phyloP scores from a whole-genome alignment of 64 coral and sea anemone species.

The Orbicella faveolata region DNA sequence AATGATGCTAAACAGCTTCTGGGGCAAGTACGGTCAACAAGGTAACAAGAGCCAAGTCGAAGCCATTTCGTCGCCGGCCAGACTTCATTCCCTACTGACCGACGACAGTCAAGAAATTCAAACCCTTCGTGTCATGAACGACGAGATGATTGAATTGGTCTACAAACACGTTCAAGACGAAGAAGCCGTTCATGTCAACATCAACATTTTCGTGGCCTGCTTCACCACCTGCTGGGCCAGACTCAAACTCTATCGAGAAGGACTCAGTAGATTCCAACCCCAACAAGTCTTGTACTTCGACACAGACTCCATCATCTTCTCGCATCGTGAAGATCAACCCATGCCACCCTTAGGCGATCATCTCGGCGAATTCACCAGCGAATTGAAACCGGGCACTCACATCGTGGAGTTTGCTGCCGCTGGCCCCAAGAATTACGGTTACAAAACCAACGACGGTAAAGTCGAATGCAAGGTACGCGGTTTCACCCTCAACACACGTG shows the following conservation, averaged over 20 bases:
- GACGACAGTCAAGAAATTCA: too few relatives aligned
- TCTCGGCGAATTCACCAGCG: conserved; percentile 30
- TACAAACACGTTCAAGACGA: background rate
- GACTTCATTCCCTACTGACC: too few relatives aligned
- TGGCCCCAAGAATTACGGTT: conserved; percentile 56
- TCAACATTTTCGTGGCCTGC: conserved; percentile 49
- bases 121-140: too few relatives aligned
- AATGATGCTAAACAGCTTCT: conserved; percentile 32
- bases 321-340: background rate
- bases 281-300: too few relatives aligned
- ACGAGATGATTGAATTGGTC: background rate
- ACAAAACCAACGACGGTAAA: background rate
- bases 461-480: too few relatives aligned
- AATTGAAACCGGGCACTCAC: background rate
- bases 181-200: background rate
- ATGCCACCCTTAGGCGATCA: background rate
- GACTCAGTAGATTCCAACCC: too few relatives aligned
- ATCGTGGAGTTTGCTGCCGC: conserved; percentile 3
- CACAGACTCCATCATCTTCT: too few relatives aligned
- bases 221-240: conserved; percentile 45
- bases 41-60: too few relatives aligned
- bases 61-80: too few relatives aligned
- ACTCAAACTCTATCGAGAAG: background rate
- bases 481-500: too few relatives aligned
- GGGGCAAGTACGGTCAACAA: conserved; percentile 28